Evolutionary conservation across 2,797 vertebrate species (phyloP).

Genomic region (Spatula versicolor): DNA sequence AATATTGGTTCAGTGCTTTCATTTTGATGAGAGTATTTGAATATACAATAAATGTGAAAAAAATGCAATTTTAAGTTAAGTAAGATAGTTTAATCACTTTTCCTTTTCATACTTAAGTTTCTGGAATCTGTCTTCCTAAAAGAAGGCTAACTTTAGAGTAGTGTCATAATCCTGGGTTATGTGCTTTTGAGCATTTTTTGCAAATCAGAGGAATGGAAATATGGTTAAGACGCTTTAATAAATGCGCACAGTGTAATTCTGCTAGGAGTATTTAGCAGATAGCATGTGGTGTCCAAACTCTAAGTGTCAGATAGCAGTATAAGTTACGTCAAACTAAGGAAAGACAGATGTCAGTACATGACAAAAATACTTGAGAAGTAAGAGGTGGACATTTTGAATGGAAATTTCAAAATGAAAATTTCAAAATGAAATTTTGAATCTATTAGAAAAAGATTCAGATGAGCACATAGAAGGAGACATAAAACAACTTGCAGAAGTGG

Average conservation of each 20-base stretch:
- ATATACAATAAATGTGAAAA: not conserved
- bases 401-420: too few species aligned
- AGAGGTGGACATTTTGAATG: not conserved
- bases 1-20: not conserved
- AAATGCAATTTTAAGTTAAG: not conserved
- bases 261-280: not conserved
- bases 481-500: not conserved
- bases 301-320: not conserved
- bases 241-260: not conserved
- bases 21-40: not conserved
- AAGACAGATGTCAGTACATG: not conserved
- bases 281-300: not conserved
- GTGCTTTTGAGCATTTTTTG: not conserved
- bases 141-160: not conserved
- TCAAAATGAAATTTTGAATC: not conserved
- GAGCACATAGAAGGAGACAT: not conserved
- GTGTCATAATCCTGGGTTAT: not conserved
- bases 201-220: not conserved
- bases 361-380: not conserved
- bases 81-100: not conserved
- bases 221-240: not conserved
- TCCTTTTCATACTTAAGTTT: not conserved
- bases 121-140: not conserved
- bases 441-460: not conserved
- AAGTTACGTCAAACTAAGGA: not conserved